Conservation (phyloP, 1,140 invertebrate genomes). For the Bemisia tabaci region DNA sequence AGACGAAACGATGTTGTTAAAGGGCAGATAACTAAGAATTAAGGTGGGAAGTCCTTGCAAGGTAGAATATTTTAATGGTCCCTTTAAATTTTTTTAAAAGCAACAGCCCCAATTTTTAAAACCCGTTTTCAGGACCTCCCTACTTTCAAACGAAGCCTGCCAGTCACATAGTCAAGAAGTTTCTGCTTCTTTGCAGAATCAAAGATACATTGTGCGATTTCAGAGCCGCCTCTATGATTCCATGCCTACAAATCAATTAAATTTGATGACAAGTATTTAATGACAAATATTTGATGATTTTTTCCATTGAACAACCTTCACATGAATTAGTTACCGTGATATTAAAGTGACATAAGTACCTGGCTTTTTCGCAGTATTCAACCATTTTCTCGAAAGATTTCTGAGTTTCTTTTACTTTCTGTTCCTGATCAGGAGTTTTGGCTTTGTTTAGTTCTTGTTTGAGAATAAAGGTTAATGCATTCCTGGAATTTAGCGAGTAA, state of each 20-base stretch:
- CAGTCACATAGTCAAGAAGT: no score
- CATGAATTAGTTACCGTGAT: not conserved
- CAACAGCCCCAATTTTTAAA: no score
- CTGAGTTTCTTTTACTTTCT: slow-evolving; percentile 43
- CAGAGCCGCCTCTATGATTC: slow-evolving; percentile 19
- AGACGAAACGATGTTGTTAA: no score
- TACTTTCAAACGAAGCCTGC: no score
- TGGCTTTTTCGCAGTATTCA: slow-evolving; percentile 55
- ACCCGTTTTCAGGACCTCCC: no score
- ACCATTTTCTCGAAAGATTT: slow-evolving; percentile 63
- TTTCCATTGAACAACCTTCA: not conserved
- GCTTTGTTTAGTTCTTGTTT: slow-evolving; percentile 46
- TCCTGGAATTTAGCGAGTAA: slow-evolving; percentile 61
- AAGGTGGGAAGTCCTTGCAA: no score
- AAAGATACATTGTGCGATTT: no score
- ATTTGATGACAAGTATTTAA: slow-evolving; percentile 12
- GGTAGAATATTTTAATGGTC: no score
- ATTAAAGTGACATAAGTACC: slow-evolving; percentile 33
- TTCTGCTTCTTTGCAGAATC: no score
- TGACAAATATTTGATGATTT: not conserved
- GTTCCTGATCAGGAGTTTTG: slow-evolving; percentile 38
- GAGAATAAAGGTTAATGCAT: slow-evolving; percentile 66
- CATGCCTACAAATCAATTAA: slow-evolving; percentile 5
- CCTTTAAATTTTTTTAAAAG: no score
- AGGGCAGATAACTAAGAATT: no score